A percentile compares a stretch with the other conserved stretches of the same genome.
phyloP scores from a whole-genome alignment of 2,888 invertebrate genomes.

The Balanococcus diminutus region DNA sequence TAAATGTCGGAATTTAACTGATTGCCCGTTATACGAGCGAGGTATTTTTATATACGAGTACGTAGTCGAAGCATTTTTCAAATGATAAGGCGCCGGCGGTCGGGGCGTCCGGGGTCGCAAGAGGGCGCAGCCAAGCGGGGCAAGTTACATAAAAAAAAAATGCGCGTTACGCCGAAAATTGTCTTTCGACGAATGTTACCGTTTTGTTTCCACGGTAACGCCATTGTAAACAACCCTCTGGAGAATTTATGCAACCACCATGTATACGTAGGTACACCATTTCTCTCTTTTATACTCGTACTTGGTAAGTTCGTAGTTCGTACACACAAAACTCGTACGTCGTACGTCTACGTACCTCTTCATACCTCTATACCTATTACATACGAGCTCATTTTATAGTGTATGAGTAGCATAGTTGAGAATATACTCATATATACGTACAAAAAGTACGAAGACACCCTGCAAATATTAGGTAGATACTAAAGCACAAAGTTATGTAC shows the following conservation, averaged over 20 bases:
- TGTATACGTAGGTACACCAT: background rate
- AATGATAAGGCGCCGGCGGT: constrained; percentile 17
- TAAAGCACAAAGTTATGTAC: too few relatives aligned
- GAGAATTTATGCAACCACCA: constrained; percentile 39
- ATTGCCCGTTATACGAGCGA: constrained; percentile 27
- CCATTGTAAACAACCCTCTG: constrained; percentile 50
- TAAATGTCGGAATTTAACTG: constrained; percentile 52
- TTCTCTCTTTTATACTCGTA: constrained; percentile 32
- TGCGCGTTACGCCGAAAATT: constrained; percentile 50
- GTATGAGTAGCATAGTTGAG: too few relatives aligned
- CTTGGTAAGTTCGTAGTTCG: too few relatives aligned
- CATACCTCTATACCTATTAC: constrained; percentile 10
- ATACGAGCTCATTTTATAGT: too few relatives aligned
- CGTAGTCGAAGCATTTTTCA: background rate
- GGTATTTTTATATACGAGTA: constrained; percentile 45
- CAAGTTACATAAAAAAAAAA: constrained; percentile 37
- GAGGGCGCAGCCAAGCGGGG: background rate
- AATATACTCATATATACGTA: too few relatives aligned
- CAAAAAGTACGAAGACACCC: too few relatives aligned
- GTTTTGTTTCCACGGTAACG: constrained; percentile 52
- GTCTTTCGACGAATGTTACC: constrained; percentile 52
- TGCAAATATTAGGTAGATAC: too few relatives aligned
- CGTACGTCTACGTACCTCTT: background rate
- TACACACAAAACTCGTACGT: too few relatives aligned
- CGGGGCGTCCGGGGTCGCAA: background rate